Evolutionary conservation across 2,113 vertebrate genomes (phyloP).

Genomic region (Callorhinus ursinus): DNA sequence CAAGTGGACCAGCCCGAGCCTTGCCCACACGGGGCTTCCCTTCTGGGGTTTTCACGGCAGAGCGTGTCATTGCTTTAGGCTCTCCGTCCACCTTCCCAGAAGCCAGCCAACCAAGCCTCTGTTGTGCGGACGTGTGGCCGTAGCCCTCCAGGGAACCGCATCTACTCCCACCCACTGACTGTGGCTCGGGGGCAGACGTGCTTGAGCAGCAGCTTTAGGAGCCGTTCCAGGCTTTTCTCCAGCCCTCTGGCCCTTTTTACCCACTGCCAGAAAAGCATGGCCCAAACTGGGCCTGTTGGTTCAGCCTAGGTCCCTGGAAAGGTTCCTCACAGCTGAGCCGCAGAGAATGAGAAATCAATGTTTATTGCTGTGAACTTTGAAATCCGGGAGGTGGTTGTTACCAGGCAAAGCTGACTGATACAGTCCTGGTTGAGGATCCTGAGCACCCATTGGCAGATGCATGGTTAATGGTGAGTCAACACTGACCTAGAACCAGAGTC

Average conservation of each 20-base stretch:
- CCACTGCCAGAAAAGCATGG: background rate
- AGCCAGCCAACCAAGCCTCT: no score
- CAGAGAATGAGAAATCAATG: fast-evolving
- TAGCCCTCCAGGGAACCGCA: background rate
- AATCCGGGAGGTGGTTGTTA: background rate
- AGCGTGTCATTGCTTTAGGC: fast-evolving
- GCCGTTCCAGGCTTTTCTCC: no score
- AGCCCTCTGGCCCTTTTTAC: background rate
- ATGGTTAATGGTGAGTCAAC: fast-evolving
- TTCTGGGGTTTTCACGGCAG: background rate
- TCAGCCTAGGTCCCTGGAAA: background rate
- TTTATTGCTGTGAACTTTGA: fast-evolving
- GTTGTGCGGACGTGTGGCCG: fast-evolving
- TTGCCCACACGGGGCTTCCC: background rate
- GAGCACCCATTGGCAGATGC: fast-evolving
- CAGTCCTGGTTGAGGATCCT: fast-evolving
- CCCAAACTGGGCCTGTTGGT: background rate
- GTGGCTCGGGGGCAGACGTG: background rate
- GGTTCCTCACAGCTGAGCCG: no score
- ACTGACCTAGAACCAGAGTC: background rate
- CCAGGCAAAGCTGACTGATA: fast-evolving
- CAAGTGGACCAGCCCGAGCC: fast-evolving
- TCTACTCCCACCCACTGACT: fast-evolving
- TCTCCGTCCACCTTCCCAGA: background rate
- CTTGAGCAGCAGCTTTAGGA: background rate